These are phyloP conservation scores for Lichenostomus cassidix DNA, from an alignment of 2,113 vertebrate species.

Conservation along the genomic window DNA sequence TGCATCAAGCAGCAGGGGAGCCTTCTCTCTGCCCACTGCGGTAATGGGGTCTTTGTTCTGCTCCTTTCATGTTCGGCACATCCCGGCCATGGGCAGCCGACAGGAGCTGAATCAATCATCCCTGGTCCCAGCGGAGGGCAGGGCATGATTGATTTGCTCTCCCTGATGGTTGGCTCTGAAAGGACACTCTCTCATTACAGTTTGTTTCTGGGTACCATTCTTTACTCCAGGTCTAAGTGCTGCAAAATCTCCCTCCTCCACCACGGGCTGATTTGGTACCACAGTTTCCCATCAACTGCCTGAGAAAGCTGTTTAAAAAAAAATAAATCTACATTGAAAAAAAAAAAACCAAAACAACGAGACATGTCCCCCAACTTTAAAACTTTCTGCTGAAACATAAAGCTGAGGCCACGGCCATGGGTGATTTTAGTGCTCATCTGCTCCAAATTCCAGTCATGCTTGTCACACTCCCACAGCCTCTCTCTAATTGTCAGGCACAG, in stretches of 20 bases:
- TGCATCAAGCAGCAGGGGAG: slow-evolving; percentile 63
- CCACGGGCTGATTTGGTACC: rapidly evolving
- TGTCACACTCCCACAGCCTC: neutral
- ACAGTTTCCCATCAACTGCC: neutral
- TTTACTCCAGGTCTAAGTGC: neutral
- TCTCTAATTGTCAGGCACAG: slow-evolving; percentile 11
- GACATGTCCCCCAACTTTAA: neutral
- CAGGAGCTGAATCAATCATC: slow-evolving; percentile 59
- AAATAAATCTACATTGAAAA: neutral
- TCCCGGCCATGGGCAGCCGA: slow-evolving; percentile 9
- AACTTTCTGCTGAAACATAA: neutral
- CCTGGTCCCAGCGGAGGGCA: slow-evolving; percentile 16
- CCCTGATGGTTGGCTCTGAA: slow-evolving; percentile 44
- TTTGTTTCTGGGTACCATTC: neutral
- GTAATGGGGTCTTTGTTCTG: slow-evolving; percentile 65
- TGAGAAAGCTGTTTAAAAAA: neutral
- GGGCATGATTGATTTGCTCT: slow-evolving; percentile 47
- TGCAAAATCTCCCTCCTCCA: neutral
- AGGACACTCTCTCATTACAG: slow-evolving; percentile 2
- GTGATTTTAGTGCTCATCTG: neutral
- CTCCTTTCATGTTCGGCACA: slow-evolving; percentile 58
- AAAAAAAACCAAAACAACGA: neutral
- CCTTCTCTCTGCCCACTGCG: neutral
- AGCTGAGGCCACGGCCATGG: neutral
- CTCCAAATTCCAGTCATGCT: slow-evolving; percentile 55